A percentile compares a stretch with the other conserved stretches of the same genome.
These are phyloP conservation scores for Taenioides sp. DNA, from an alignment of 2,797 vertebrate genomes.

Conservation along the genomic window DNA sequence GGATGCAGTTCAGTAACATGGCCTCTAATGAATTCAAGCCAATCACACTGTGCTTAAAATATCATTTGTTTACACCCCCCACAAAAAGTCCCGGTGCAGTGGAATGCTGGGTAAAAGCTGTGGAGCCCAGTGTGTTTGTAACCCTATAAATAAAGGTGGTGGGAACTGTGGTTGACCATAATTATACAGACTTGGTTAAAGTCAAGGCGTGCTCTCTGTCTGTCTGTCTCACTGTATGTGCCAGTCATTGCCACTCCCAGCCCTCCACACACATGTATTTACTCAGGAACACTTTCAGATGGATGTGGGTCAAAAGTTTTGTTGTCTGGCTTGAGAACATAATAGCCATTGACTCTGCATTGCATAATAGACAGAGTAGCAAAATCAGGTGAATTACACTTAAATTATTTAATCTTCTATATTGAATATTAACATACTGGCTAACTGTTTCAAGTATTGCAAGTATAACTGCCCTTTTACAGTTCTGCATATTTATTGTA, in stretches of 20 bases:
- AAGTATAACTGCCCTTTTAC: too few species aligned
- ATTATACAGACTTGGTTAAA: conserved; percentile 80
- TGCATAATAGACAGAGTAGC: conserved; percentile 57
- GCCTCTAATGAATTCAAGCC: conserved; percentile 17
- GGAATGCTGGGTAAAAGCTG: conserved; percentile 72
- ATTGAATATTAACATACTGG: too few species aligned
- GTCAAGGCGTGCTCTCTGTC: conserved; percentile 69
- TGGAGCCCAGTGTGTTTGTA: conserved; percentile 72
- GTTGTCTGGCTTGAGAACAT: conserved; percentile 69
- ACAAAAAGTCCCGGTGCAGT: conserved; percentile 63
- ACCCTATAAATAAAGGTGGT: conserved; percentile 81
- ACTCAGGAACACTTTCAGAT: conserved; percentile 41
- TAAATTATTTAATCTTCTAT: not conserved
- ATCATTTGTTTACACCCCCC: conserved; percentile 70
- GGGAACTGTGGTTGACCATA: conserved; percentile 79
- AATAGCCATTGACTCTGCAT: conserved; percentile 39
- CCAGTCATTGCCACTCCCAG: conserved; percentile 61
- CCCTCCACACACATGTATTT: conserved; percentile 20
- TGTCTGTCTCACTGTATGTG: conserved; percentile 64
- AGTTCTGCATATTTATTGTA: too few species aligned
- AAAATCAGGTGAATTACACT: not conserved
- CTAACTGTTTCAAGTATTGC: too few species aligned
- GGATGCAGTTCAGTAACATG: not conserved
- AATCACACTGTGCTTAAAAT: conserved; percentile 58
- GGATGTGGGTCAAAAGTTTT: conserved; percentile 64